Conservation (phyloP, 2,888 invertebrate genomes). For the Aporophyla lueneburgensis region DNA sequence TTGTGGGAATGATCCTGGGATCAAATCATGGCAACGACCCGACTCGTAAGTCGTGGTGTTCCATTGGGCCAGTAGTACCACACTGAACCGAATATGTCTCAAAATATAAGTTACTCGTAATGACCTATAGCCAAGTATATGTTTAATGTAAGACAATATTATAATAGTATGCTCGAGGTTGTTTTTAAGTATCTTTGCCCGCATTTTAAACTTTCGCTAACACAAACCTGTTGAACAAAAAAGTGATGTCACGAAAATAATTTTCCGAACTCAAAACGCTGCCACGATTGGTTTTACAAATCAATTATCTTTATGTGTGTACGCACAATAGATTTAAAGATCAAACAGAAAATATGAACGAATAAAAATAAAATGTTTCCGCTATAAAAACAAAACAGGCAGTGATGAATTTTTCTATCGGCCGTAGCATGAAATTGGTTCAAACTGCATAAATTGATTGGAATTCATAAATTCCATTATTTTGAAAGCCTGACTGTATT, state of each 20-base stretch:
- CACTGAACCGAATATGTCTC: background rate
- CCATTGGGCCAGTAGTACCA: too few species aligned
- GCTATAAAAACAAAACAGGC: slow-evolving; percentile 2
- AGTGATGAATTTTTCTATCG: background rate
- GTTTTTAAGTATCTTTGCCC: background rate
- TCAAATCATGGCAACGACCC: too few species aligned
- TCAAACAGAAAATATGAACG: slow-evolving; percentile 11
- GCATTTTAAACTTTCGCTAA: background rate
- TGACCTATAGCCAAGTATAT: background rate
- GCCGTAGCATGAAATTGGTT: slow-evolving; percentile 1
- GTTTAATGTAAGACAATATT: background rate
- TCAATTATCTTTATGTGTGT: slow-evolving; percentile 17
- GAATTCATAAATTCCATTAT: background rate
- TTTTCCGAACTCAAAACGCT: slow-evolving; percentile 9
- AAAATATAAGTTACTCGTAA: background rate
- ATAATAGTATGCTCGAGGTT: background rate
- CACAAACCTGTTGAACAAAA: slow-evolving; percentile 6
- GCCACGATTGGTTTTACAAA: slow-evolving; percentile 27
- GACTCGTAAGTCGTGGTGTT: too few species aligned
- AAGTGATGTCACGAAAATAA: background rate
- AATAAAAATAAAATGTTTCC: slow-evolving; percentile 7
- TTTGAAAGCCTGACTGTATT: background rate
- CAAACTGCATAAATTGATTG: slow-evolving; percentile 1
- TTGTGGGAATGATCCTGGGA: too few species aligned
- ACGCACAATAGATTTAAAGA: background rate